phyloP scores from a whole-genome alignment of 2,113 vertebrate genomes.

The Morone saxatilis region DNA sequence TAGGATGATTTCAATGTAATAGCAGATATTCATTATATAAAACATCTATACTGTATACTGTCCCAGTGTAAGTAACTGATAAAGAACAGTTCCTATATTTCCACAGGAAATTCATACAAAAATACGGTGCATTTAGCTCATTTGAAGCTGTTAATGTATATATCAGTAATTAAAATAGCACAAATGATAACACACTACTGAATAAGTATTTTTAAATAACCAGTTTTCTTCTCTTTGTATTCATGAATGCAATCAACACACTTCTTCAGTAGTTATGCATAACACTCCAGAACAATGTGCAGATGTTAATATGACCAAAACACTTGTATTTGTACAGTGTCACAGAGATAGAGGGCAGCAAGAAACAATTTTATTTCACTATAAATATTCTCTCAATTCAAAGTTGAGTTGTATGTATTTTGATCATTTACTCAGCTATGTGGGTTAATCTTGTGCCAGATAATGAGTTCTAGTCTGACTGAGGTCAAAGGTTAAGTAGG shows the following conservation, averaged over 20 bases:
- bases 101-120: neutral
- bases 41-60: no score
- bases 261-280: no score
- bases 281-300: neutral
- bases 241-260: neutral
- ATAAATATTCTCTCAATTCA: neutral
- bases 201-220: neutral
- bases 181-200: neutral
- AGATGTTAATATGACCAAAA: neutral
- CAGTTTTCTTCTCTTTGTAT: neutral
- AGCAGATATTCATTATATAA: neutral
- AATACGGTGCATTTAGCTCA: neutral
- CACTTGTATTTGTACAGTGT: neutral
- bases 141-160: neutral
- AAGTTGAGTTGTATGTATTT: slow-evolving; percentile 31
- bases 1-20: neutral
- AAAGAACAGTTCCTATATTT: neutral
- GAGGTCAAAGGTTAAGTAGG: slow-evolving; percentile 72
- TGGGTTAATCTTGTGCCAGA: slow-evolving; percentile 62
- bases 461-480: slow-evolving; percentile 57
- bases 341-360: neutral
- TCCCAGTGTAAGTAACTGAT: no score
- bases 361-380: neutral
- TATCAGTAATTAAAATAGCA: neutral
- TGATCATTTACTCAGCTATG: slow-evolving; percentile 40